phyloP scores from a whole-genome alignment of 2,888 invertebrate genomes.

The Agrotis segetum region DNA sequence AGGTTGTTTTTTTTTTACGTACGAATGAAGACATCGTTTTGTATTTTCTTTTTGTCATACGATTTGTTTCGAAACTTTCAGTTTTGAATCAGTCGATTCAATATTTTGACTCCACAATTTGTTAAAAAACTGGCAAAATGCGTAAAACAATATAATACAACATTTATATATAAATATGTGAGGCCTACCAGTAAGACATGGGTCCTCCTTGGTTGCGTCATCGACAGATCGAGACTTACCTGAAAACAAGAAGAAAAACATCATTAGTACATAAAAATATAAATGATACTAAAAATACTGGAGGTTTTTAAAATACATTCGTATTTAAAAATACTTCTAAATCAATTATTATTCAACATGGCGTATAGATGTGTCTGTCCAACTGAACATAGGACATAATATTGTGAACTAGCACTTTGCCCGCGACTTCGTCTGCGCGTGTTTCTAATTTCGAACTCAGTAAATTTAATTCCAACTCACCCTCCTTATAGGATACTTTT shows the following conservation, averaged over 20 bases:
- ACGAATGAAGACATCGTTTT: background rate
- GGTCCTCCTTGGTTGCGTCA: slow-evolving; percentile 88
- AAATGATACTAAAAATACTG: too few relatives aligned
- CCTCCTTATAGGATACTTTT: too few relatives aligned
- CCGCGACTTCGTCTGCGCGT: too few relatives aligned
- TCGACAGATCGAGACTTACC: slow-evolving; percentile 89
- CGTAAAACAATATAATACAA: background rate
- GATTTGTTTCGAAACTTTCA: background rate
- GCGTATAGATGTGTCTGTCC: too few relatives aligned
- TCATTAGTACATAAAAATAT: background rate
- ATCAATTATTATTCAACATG: too few relatives aligned
- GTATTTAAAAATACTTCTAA: too few relatives aligned
- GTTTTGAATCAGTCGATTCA: background rate
- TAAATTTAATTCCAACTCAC: too few relatives aligned
- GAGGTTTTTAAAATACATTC: too few relatives aligned
- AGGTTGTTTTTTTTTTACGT: background rate
- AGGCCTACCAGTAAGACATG: slow-evolving; percentile 89
- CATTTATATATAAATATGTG: slow-evolving; percentile 34
- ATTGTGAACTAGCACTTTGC: too few relatives aligned
- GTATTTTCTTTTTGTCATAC: background rate
- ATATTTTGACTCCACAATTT: background rate
- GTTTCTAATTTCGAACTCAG: too few relatives aligned
- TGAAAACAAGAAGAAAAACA: slow-evolving; percentile 71
- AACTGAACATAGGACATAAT: too few relatives aligned
- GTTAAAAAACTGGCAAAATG: background rate